Conservation (phyloP, 2,113 vertebrate genomes). For the Tauraco erythrolophus region DNA sequence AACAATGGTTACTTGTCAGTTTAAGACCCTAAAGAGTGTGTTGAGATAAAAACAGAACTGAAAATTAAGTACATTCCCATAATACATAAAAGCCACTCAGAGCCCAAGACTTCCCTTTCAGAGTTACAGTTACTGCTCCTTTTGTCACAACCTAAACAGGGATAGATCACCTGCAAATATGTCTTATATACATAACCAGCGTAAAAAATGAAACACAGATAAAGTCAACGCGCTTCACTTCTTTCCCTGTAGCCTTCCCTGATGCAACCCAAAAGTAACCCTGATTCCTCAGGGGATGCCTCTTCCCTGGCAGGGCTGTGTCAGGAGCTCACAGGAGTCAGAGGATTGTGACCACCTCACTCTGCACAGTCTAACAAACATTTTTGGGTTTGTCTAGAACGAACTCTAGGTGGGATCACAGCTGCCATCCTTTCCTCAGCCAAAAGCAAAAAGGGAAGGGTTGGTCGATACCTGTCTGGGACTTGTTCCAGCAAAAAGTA, state of each 20-base stretch:
- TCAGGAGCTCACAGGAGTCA: not conserved
- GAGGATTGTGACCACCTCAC: not conserved
- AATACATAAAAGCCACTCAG: not conserved
- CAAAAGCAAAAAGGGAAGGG: not conserved
- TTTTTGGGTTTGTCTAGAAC: not conserved
- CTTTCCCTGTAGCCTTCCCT: not conserved
- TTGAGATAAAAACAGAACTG: not conserved
- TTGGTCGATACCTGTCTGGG: not conserved
- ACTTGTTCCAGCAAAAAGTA: not conserved
- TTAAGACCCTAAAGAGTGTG: not conserved
- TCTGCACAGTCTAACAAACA: not conserved
- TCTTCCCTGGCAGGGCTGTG: not conserved
- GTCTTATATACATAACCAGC: not conserved
- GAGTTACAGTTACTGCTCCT: not conserved
- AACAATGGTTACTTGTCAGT: not conserved
- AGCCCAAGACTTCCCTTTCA: not conserved
- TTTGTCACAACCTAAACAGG: not conserved
- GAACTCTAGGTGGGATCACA: not conserved
- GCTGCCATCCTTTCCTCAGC: not conserved
- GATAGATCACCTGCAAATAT: not conserved
- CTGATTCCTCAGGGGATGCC: not conserved
- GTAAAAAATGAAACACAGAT: rapidly evolving
- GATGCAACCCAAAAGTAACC: not conserved
- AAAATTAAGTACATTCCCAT: not conserved
- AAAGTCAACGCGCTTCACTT: not conserved